Conservation (phyloP, 2,888 invertebrate species). For the Machimus atricapillus region DNA sequence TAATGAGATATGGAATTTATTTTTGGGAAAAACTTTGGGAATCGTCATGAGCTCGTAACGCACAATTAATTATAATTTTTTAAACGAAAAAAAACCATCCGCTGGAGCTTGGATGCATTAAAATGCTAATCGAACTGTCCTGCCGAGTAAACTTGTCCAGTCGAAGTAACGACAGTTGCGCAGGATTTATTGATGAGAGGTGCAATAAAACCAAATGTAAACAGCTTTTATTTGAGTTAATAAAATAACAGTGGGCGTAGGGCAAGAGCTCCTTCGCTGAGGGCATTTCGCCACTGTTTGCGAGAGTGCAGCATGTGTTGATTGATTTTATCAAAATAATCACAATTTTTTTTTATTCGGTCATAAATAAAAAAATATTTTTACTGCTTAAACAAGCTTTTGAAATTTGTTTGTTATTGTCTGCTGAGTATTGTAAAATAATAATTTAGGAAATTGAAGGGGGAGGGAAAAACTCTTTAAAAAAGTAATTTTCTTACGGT, state of each 20-base stretch:
- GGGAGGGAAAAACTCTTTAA: neutral
- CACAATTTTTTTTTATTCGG: neutral
- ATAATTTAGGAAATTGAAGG: neutral
- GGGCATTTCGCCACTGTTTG: neutral
- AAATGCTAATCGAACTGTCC: neutral
- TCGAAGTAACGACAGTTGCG: neutral
- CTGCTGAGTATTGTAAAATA: neutral
- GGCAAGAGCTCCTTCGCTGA: neutral
- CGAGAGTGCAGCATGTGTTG: neutral
- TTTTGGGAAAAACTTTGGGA: neutral
- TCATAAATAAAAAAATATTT: neutral
- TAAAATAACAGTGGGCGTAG: neutral
- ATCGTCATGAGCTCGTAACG: neutral
- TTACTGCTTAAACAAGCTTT: neutral
- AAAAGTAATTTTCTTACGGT: neutral
- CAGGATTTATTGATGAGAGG: neutral
- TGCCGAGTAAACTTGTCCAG: neutral
- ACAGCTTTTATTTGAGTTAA: neutral
- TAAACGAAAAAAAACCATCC: neutral
- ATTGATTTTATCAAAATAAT: neutral
- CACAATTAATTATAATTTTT: neutral
- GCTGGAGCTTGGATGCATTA: neutral
- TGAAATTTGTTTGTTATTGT: neutral
- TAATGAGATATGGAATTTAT: neutral
- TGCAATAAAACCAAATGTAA: neutral